Evolutionary conservation across 2,113 vertebrate genomes (phyloP).

Genomic region (Cathartes aura): DNA sequence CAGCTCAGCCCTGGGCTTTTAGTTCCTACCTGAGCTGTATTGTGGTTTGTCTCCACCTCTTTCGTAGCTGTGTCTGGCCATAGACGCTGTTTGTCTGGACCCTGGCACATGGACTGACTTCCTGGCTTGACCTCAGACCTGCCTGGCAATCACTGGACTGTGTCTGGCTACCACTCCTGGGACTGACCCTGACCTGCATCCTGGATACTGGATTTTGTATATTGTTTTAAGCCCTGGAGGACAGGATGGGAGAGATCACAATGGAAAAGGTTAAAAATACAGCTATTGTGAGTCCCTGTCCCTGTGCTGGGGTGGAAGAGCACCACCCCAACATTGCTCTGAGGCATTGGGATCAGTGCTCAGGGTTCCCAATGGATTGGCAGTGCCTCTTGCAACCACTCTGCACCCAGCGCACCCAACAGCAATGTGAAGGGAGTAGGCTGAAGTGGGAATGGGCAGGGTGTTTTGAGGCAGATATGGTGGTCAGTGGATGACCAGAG

Average conservation of each 20-base stretch:
- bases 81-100: neutral
- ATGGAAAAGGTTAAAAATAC: neutral
- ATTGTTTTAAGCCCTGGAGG: neutral
- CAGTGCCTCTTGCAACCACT: neutral
- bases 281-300: neutral
- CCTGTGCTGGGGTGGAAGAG: neutral
- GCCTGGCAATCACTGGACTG: neutral
- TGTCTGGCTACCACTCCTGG: neutral
- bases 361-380: neutral
- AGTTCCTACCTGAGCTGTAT: neutral
- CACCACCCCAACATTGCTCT: neutral
- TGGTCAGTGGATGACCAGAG: neutral
- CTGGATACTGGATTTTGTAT: neutral
- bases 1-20: neutral
- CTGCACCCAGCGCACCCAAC: neutral
- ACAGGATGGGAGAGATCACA: neutral
- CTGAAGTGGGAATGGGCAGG: neutral
- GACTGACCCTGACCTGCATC: neutral
- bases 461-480: neutral
- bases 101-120: neutral
- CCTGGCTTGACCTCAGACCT: neutral
- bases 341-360: neutral
- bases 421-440: rapidly evolving
- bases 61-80: neutral
- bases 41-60: neutral